Evolutionary conservation across 2,888 invertebrate species (phyloP), one percentile per base, ranked within the genome.

Genomic region (Plagodis dolabraria): DNA sequence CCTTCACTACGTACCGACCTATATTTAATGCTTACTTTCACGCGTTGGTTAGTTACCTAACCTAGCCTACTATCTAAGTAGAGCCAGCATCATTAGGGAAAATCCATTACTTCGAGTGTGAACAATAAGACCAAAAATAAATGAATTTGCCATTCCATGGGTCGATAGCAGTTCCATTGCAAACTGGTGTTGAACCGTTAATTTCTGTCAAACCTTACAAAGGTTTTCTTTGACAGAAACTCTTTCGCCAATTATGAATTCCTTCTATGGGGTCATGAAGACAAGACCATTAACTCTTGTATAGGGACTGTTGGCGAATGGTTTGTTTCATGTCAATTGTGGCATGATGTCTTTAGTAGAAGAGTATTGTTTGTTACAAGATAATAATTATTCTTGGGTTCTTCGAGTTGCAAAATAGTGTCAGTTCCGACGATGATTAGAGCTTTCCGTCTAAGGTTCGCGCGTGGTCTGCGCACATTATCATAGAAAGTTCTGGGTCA

Each of bases 281-380:
- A 50, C 12, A 33, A 40, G 48, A 70, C 71, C 74, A 80, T 80
- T 80, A 76, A 72, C 75, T 70, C 70, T 57, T 68, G 60, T 60
- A 60, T 65, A 61, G 64, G 57, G 47, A 64, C 60, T 56, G 58
- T 70, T 71, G 61, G 69, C 56, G 71, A 75, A 76, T 67, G 64
- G 60, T 69, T 53, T 69, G 7, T 67, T 67, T 68, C 60, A 66
- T 62, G 71, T 60, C 69, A 60, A 69, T 67, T 11, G 42, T 10
- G 5, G 12, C 43, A 12, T 43, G 43, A 63, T 51, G 44, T 51
- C 52, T 59, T 42, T 55, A 60, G 57, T 51, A 33, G 33, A n/a
- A 6, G 35, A 11, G 36, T 38, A 48, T 48, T 48, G 63, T 66
- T 54, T 40, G 45, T 9, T 47, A 68, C 5, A 11, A 38, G 64